Evolutionary conservation across 2,888 invertebrate genomes (phyloP), one percentile per base, ranked within the genome.

Genomic region (Tenthredo scrophulariae): DNA sequence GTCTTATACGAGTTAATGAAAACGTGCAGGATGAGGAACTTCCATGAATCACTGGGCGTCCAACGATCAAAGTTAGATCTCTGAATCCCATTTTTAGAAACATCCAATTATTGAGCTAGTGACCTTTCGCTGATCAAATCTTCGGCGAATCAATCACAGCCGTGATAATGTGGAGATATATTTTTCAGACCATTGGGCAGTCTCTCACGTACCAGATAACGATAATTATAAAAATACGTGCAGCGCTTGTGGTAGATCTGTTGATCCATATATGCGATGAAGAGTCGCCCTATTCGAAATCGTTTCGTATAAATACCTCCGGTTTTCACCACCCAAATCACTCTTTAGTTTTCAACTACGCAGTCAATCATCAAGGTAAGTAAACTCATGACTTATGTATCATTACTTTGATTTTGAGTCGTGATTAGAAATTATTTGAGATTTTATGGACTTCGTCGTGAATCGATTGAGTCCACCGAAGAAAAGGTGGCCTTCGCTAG

Each of bases 121-220:
- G 43, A 74, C 6, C 22, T 74, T 43, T 75, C 0, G 77, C 50
- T 50, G 6, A 77, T 54, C 33, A 9, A 50, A 77, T 77, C 77
- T 40, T 7, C 1, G n/a, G 9, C 22, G 15, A 40, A 77, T 50
- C 46, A 22, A 77, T 77, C 77, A 54, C 29, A 9, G 29, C 13
- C n/a, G n/a, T 7, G n/a, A 77, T 77, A 15, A 74, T 46, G 5
- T 22, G 26, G 26, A 22, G 46, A n/a, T 37, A 37, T 70, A 72
- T 72, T 72, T 22, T 77, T 29, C 9, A 33, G 13, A 29, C 33
- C 4, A 33, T 77, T 6, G 29, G 0, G n/a, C 10, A 43, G 77
- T 77, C 33, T 10, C 33, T 77, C 77, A 77, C 77, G 77, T 77
- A 77, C n/a, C 33, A 33, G 77, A 77, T 54, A 54, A 54, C 6